These are phyloP conservation scores for Cyrtorhinus lividipennis DNA, from an alignment of 1,140 invertebrate species.

Conservation along the genomic window DNA sequence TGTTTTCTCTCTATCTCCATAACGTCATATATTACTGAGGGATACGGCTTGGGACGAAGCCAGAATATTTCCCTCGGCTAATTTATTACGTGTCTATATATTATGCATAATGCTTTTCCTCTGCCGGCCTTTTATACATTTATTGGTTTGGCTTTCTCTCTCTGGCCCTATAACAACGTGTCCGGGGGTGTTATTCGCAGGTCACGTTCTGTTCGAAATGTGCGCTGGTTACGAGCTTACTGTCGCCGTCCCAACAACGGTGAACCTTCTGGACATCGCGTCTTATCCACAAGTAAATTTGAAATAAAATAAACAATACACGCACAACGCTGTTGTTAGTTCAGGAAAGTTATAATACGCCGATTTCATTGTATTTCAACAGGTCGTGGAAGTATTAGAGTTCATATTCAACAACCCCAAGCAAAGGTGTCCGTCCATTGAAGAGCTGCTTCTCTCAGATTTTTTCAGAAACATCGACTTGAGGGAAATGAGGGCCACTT, in stretches of 20 bases:
- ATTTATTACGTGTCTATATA: no score
- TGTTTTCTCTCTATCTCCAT: no score
- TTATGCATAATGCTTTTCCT: no score
- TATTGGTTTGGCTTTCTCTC: no score
- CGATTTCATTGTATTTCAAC: slow-evolving; percentile 12
- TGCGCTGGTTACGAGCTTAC: slow-evolving; percentile 66
- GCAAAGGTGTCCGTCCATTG: slow-evolving; percentile 48
- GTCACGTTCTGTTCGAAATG: slow-evolving; percentile 81
- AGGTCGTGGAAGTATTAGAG: slow-evolving; percentile 65
- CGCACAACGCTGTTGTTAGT: no score
- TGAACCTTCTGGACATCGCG: slow-evolving; percentile 54
- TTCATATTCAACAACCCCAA: slow-evolving; percentile 59
- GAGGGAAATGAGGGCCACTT: slow-evolving; percentile 56
- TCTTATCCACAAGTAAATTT: slow-evolving; percentile 53
- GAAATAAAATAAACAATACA: background rate
- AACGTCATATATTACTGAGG: no score
- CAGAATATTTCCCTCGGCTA: no score
- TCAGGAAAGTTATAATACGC: no score
- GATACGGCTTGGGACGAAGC: no score
- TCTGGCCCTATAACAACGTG: no score
- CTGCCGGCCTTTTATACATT: no score
- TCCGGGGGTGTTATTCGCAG: slow-evolving; percentile 33
- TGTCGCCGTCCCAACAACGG: slow-evolving; percentile 50
- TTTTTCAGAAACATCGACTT: slow-evolving; percentile 76
- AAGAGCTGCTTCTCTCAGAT: slow-evolving; percentile 64